Conservation (phyloP, 2,113 vertebrate genomes). For the Euleptes europaea region DNA sequence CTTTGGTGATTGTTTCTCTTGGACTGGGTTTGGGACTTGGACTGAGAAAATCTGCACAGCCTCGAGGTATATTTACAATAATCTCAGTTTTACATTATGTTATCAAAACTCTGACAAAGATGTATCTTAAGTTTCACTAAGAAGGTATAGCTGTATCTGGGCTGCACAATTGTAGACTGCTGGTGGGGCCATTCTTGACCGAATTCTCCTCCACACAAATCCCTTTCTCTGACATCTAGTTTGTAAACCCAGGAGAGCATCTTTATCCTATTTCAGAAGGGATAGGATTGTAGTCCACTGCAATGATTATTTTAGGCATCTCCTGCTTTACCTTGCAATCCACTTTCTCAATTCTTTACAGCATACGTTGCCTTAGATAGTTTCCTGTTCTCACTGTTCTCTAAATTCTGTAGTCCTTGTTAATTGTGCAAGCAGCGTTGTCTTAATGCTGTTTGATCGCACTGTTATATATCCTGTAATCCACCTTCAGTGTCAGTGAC, state of each 20-base stretch:
- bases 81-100: not conserved
- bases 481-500: no score
- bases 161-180: not conserved
- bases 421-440: no score
- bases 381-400: no score
- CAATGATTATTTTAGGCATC: no score
- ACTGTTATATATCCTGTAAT: no score
- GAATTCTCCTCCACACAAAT: not conserved
- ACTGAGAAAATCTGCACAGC: conserved; percentile 55
- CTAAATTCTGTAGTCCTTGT: no score
- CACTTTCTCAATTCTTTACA: no score
- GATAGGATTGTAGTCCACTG: not conserved
- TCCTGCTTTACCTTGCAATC: no score
- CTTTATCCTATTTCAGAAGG: not conserved
- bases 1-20: conserved; percentile 74
- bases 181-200: not conserved
- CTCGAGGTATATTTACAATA: conserved; percentile 58
- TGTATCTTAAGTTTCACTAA: not conserved
- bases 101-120: not conserved
- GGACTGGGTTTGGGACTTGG: conserved; percentile 78
- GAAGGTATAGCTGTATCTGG: not conserved
- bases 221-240: not conserved
- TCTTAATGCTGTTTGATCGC: no score
- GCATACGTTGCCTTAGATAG: no score
- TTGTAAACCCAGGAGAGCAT: not conserved